Conservation (phyloP, 2,888 invertebrate genomes). For the Clunio marinus region DNA sequence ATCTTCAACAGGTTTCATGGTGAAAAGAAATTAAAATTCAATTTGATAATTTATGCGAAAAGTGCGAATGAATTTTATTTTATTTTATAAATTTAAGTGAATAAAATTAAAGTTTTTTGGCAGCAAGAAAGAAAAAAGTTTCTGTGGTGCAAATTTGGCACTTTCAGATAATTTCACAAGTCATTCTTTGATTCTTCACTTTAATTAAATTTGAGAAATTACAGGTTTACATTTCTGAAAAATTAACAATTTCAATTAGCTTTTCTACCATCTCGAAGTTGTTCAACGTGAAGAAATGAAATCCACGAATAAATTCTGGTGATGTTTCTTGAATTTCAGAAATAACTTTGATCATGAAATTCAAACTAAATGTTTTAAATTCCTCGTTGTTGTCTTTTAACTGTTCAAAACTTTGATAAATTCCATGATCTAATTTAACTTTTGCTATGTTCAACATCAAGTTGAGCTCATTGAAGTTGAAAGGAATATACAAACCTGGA, state of each 20-base stretch:
- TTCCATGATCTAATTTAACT: background rate
- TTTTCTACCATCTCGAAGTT: conserved; percentile 10
- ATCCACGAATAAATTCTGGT: background rate
- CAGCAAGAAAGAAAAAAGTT: too few species aligned
- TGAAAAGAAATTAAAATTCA: background rate
- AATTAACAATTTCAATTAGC: conserved; percentile 4
- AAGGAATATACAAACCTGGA: conserved; percentile 4
- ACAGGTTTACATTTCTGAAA: background rate
- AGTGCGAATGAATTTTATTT: too few species aligned
- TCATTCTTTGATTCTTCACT: too few species aligned
- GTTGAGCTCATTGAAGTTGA: background rate
- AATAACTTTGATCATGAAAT: background rate
- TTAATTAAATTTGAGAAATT: too few species aligned
- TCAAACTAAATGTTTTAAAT: background rate
- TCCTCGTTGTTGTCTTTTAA: background rate
- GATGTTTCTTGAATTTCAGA: background rate
- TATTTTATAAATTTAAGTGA: too few species aligned
- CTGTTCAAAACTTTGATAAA: background rate
- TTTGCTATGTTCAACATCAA: background rate
- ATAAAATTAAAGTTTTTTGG: too few species aligned
- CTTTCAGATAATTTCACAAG: too few species aligned
- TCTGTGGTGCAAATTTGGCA: too few species aligned
- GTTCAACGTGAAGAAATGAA: conserved; percentile 25
- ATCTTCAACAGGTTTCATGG: background rate
- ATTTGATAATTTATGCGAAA: too few species aligned